phyloP scores from a whole-genome alignment of 2,888 invertebrate species.

The Agonum fuliginosum region DNA sequence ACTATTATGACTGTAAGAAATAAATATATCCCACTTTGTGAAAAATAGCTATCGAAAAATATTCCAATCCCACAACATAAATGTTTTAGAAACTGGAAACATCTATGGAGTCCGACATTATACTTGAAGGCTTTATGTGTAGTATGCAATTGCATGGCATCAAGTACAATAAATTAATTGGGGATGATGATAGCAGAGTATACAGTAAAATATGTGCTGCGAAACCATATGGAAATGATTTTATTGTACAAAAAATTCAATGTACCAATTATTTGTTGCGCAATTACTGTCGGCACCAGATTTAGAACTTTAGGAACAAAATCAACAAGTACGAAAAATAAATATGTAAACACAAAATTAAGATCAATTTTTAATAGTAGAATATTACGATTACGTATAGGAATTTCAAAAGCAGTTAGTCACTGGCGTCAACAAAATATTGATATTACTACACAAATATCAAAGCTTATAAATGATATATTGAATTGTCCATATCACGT shows the following conservation, averaged over 20 bases:
- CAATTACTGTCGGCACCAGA: conserved; percentile 34
- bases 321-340: conserved; percentile 11
- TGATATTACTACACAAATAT: conserved; percentile 13
- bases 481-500: too few relatives aligned
- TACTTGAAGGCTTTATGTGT: conserved; percentile 10
- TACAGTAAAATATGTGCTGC: conserved; percentile 18
- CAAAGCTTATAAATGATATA: conserved; percentile 3
- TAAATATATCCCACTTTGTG: conserved; percentile 15
- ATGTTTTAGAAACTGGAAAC: conserved; percentile 29
- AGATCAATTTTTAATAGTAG: conserved; percentile 3
- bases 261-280: not conserved
- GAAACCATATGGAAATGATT: conserved; percentile 21
- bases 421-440: conserved; percentile 14
- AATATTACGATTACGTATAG: not conserved
- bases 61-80: conserved; percentile 11
- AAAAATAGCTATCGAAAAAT: conserved; percentile 19
- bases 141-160: conserved; percentile 6
- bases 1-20: conserved; percentile 14
- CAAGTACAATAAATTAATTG: conserved; percentile 36
- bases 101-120: not conserved
- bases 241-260: conserved; percentile 24
- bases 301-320: not conserved
- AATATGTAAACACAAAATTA: not conserved
- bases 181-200: too few relatives aligned
- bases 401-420: conserved; percentile 18